Evolutionary conservation across 2,888 invertebrate species (phyloP).

Genomic region (Cyclophora albipunctata): DNA sequence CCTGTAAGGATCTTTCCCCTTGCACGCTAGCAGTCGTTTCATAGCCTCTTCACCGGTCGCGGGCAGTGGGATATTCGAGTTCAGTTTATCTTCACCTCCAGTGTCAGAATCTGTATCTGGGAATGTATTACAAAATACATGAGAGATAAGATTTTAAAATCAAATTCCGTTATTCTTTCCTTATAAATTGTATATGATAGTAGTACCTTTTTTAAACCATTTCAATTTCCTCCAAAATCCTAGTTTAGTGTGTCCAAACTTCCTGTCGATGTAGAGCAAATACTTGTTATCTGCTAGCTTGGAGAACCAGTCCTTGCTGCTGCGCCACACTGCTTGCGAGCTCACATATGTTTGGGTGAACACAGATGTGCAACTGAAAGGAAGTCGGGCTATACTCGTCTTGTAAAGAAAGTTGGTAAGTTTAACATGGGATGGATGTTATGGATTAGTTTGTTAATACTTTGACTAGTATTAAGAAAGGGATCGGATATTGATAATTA

Average conservation of each 20-base stretch:
- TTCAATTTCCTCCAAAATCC: slow-evolving; percentile 77
- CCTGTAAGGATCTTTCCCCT: slow-evolving; percentile 97
- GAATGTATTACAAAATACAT: not conserved
- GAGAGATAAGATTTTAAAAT: not conserved
- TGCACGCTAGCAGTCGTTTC: slow-evolving; percentile 92
- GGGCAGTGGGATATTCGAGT: slow-evolving; percentile 85
- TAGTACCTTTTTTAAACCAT: slow-evolving; percentile 68
- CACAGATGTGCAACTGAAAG: slow-evolving; percentile 58
- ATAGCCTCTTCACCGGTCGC: slow-evolving; percentile 96
- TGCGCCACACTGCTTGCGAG: slow-evolving; percentile 64
- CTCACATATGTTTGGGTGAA: slow-evolving; percentile 69
- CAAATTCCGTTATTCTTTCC: too few relatives aligned
- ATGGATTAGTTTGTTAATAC: too few relatives aligned
- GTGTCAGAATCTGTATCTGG: slow-evolving; percentile 52
- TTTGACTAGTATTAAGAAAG: too few relatives aligned
- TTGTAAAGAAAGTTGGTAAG: too few relatives aligned
- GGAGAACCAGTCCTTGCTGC: slow-evolving; percentile 57
- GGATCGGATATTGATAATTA: too few relatives aligned
- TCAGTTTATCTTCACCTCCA: slow-evolving; percentile 48
- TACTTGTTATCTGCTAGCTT: slow-evolving; percentile 60
- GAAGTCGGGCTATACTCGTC: not conserved
- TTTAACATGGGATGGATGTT: too few relatives aligned
- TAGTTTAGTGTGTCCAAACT: slow-evolving; percentile 73
- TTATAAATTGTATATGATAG: not conserved
- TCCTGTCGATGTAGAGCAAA: slow-evolving; percentile 69